Evolutionary conservation across 1,140 invertebrate genomes (phyloP).

Genomic region (Eurosta solidaginis): DNA sequence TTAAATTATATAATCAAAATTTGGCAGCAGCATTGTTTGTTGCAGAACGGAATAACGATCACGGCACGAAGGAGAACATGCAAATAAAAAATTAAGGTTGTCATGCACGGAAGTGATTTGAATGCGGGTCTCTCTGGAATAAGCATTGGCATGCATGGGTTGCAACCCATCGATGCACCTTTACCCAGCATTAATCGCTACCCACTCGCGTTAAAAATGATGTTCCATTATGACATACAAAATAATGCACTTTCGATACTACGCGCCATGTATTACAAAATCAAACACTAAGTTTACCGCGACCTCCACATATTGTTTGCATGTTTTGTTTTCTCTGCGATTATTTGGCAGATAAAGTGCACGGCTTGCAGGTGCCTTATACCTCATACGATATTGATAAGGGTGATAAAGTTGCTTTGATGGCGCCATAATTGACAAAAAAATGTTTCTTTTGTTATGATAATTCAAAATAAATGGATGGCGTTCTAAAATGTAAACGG

Average conservation of each 20-base stretch:
- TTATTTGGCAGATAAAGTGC: constrained; percentile 72
- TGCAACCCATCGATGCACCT: constrained; percentile 31
- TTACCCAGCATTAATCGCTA: constrained; percentile 56
- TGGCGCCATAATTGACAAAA: constrained; percentile 82
- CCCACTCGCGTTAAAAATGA: constrained; percentile 85
- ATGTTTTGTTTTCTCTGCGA: constrained; percentile 82
- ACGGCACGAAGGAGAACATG: constrained; percentile 24
- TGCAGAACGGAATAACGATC: neutral
- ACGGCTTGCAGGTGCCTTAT: constrained; percentile 73
- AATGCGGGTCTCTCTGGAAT: constrained; percentile 10
- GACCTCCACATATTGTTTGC: constrained; percentile 84
- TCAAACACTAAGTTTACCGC: constrained; percentile 66
- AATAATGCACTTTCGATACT: constrained; percentile 80
- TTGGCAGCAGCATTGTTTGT: constrained; percentile 47
- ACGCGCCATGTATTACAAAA: constrained; percentile 72
- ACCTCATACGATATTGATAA: constrained; percentile 71
- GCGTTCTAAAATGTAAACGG: too few species aligned
- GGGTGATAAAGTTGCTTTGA: constrained; percentile 80
- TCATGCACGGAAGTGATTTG: neutral
- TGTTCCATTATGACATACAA: constrained; percentile 89
- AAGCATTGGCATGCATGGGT: constrained; percentile 14
- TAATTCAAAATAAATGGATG: too few species aligned
- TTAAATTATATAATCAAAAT: constrained; percentile 42
- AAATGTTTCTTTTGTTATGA: constrained; percentile 70
- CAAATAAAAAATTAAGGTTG: neutral